Evolutionary conservation across 2,888 invertebrate genomes (phyloP), one percentile per base, ranked within the genome.

Genomic region (Hyalella azteca): DNA sequence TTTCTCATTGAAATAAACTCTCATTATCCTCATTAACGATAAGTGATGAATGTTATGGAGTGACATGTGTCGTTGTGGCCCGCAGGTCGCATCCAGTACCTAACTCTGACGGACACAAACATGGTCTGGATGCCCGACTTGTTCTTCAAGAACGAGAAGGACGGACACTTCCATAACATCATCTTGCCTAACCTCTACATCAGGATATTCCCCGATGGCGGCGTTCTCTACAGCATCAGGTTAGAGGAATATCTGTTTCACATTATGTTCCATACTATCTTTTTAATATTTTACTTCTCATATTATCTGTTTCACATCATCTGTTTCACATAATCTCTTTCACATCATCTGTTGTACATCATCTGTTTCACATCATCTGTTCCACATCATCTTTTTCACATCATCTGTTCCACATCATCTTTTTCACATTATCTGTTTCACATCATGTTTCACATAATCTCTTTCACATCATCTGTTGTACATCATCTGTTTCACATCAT

Each of bases 71-170:
- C 49, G 49, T 15, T 22, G 7, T 49, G 49, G n/a, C 78, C 87
- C 87, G 5, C 88, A 93, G 95, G 95, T 87, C 93, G 93, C 86
- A 91, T 96, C 83, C 95, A 95, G 89, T 96, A 96, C 90, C 91
- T 96, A 85, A 96, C 96, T 81, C 90, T 96, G 87, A 95, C 97
- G 80, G 97, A 97, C 89, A 95, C 96, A 79, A 95, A 94, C 89
- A 92, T 95, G 86, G 95, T 98, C 81, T 98, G 98, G 98, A 97
- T 97, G 94, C 98, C 98, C 49, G 98, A 98, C 90, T 90, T 97
- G 86, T 98, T 97, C 91, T 97, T 97, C 90, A 94, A 96, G 80
- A 98, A 98, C 88, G 98, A 98, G 90, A 98, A 98, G 89, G 95
- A 96, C 88, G 98, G 97, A 79, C 97, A 97, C 88, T 95, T 97